Conservation (phyloP, 2,888 invertebrate species). For the Callinectes sapidus region DNA sequence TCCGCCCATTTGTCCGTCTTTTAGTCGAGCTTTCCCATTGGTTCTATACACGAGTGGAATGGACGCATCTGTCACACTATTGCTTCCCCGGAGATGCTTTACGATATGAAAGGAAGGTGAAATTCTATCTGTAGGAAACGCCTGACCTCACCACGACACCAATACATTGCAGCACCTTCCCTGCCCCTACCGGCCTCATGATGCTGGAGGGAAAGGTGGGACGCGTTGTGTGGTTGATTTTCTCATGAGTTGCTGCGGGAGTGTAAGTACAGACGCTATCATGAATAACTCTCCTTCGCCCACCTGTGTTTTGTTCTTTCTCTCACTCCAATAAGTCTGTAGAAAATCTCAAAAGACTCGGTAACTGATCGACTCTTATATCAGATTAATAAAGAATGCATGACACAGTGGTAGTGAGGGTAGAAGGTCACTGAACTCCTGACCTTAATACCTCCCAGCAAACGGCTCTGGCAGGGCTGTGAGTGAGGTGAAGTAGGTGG, state of each 20-base stretch:
- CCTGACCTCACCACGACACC: too few relatives aligned
- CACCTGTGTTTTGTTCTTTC: background rate
- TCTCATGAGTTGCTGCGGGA: too few relatives aligned
- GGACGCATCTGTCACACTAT: background rate
- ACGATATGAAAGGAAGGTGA: background rate
- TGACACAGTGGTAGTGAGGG: too few relatives aligned
- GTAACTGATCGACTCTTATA: too few relatives aligned
- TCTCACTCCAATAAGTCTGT: background rate
- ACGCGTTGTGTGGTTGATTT: background rate
- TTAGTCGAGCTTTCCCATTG: background rate
- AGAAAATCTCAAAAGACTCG: too few relatives aligned
- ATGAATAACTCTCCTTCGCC: background rate
- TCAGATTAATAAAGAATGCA: too few relatives aligned
- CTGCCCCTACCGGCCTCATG: background rate
- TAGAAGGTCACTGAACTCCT: too few relatives aligned
- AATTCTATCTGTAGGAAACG: background rate
- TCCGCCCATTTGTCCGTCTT: background rate
- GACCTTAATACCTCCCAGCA: background rate
- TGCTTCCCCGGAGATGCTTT: background rate
- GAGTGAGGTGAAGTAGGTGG: background rate
- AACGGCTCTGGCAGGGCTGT: background rate
- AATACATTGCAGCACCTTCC: too few relatives aligned
- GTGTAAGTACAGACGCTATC: background rate
- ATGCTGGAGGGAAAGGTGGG: background rate
- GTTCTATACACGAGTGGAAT: background rate